Base-by-base conservation (phyloP, 2,797 vertebrate species). In the Schizopygopsis malacanthus region DNA sequence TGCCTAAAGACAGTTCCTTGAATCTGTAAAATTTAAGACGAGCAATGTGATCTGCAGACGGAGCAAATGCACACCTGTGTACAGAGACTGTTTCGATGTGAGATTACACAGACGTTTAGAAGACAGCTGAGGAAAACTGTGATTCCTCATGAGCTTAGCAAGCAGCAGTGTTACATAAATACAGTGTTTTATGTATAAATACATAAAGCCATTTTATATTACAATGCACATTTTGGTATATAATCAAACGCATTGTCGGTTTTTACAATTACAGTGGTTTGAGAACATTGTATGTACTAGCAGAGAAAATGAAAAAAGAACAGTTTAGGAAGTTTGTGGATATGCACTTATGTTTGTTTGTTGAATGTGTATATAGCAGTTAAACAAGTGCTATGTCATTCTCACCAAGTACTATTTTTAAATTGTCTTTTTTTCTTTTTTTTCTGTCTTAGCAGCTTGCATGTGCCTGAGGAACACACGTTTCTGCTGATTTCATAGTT, bases 321-420 rank as follows among this genome's bases (percentile, higher is more conserved):
- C 52, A 20, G 54, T 84, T 84, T 37, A 87, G 59, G 85, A 83
- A 69, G 78, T 37, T 81, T 79, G 77, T 87, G 84, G 75, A 78
- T 79, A 81, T 79, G 54, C 47, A 78, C 80, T 85, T 78, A 82
- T 28, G 45, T 71, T 86, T 90, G 89, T 89, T 90, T 89, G 87
- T 87, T 91, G 86, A 89, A 90, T 22, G 63, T 89, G 88, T 90
- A 83, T 70, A 79, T 59, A 69, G 59, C 67, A 67, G 87, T 86
- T 89, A 89, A 84, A 88, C 67, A 75, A 69, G 81, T 72, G 72
- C 86, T 88, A 77, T 85, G 79, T 90, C 86, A 89, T 84, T 85
- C 81, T 87, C 22, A 41, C 50, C 43, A 41, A 83, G 76, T 73
- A 37, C 41, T 37, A 37, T 67, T 67, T 33, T 65, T 33, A 33